These are phyloP conservation scores for Cydia splendana DNA, from an alignment of 1,140 invertebrate species.

Conservation along the genomic window DNA sequence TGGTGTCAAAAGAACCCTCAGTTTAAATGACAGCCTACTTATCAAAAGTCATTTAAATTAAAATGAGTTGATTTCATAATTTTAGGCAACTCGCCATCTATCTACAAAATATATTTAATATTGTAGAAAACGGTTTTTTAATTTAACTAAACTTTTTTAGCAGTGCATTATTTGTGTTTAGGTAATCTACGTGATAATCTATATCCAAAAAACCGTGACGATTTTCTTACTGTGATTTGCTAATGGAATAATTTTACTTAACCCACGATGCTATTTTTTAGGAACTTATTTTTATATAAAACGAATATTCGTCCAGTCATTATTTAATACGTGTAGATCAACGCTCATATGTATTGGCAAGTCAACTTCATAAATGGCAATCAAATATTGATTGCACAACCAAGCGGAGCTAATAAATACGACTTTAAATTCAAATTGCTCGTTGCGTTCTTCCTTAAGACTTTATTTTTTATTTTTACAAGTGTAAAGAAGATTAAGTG, in stretches of 20 bases:
- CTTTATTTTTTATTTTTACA: not conserved
- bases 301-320: not conserved
- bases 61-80: not conserved
- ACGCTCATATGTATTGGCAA: not conserved
- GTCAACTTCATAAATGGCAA: conserved; percentile 27
- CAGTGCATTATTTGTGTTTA: too few species aligned
- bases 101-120: not conserved
- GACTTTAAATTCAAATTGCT: conserved; percentile 5
- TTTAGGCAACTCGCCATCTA: conserved; percentile 25
- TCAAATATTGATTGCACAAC: conserved; percentile 28
- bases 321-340: not conserved
- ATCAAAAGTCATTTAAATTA: conserved; percentile 5
- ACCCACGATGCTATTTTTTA: too few species aligned
- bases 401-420: conserved; percentile 25
- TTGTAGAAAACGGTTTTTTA: not conserved
- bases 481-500: too few species aligned
- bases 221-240: too few species aligned
- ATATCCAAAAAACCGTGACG: too few species aligned
- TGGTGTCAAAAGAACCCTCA: conserved; percentile 29
- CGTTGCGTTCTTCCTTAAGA: conserved; percentile 4
- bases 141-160: too few species aligned
- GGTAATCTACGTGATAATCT: too few species aligned
- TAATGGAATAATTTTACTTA: too few species aligned
- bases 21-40: conserved; percentile 24
- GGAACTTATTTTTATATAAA: too few species aligned